phyloP scores from a whole-genome alignment of 2,888 invertebrate species.

The Heliconius cydno region DNA sequence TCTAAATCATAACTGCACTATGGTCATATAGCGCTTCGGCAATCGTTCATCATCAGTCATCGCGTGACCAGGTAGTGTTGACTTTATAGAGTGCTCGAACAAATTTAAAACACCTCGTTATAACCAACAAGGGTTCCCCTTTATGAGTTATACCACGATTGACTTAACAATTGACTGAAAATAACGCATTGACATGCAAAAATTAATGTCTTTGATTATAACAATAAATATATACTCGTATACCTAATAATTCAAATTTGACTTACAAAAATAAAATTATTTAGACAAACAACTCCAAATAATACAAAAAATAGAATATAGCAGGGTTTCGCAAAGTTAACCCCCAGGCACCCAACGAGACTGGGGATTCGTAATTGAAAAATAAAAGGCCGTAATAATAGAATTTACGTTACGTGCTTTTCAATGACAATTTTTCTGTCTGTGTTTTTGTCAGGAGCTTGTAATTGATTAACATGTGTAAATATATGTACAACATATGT shows the following conservation, averaged over 20 bases:
- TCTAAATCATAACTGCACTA: constrained; percentile 38
- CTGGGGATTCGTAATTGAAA: constrained; percentile 80
- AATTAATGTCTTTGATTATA: constrained; percentile 24
- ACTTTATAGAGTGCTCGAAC: constrained; percentile 76
- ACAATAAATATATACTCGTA: background rate
- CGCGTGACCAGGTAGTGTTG: constrained; percentile 75
- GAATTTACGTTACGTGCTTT: constrained; percentile 82
- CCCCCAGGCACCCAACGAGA: constrained; percentile 72
- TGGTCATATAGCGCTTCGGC: constrained; percentile 40
- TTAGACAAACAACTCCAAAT: constrained; percentile 33
- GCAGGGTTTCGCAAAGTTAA: constrained; percentile 67
- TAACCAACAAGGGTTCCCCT: constrained; percentile 47
- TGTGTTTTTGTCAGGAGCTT: constrained; percentile 78
- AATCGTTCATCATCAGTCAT: constrained; percentile 63
- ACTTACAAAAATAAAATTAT: constrained; percentile 13
- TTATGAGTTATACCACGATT: constrained; percentile 49
- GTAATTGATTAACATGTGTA: constrained; percentile 62
- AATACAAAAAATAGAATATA: constrained; percentile 51
- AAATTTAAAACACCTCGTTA: constrained; percentile 58
- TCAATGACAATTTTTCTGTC: constrained; percentile 78
- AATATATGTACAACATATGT: constrained; percentile 36
- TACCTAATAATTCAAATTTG: background rate
- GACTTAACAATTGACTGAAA: constrained; percentile 39
- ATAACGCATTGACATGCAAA: constrained; percentile 44
- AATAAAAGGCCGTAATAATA: constrained; percentile 83